Evolutionary conservation across 1,140 invertebrate genomes (phyloP).

Genomic region (Drosophila parvula): DNA sequence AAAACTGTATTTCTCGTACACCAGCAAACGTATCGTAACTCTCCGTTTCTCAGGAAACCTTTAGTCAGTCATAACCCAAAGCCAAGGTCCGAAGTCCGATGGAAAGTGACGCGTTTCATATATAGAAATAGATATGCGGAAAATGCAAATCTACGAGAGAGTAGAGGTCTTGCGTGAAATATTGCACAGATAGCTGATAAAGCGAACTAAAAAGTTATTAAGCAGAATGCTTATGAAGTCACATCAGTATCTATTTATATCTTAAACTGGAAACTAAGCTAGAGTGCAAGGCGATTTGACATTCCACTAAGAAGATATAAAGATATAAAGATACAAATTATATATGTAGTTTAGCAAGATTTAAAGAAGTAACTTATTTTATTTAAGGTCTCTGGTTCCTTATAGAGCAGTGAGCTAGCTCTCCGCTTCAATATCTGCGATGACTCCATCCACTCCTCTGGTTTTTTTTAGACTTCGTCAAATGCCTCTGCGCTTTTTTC

Average conservation of each 20-base stretch:
- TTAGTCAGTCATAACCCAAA: constrained; percentile 30
- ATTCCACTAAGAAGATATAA: too few relatives aligned
- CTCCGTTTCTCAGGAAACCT: constrained; percentile 2
- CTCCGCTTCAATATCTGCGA: neutral
- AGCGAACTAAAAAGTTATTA: neutral
- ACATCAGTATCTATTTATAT: constrained; percentile 7
- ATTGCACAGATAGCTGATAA: constrained; percentile 3
- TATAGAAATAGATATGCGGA: constrained; percentile 14
- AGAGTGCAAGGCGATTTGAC: neutral
- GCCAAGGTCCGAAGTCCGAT: constrained; percentile 33
- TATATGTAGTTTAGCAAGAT: neutral
- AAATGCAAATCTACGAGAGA: constrained; percentile 7
- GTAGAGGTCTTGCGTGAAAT: constrained; percentile 13
- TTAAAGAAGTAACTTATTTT: neutral
- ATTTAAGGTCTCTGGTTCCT: neutral
- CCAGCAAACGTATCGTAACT: constrained; percentile 1
- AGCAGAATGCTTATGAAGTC: neutral
- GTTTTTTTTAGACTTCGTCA: neutral
- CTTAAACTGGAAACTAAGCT: neutral
- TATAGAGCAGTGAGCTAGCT: too few relatives aligned
- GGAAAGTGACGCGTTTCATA: constrained; percentile 40
- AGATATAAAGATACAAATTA: neutral
- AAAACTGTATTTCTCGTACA: neutral
- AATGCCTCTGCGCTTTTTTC: neutral
- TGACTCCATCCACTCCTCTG: neutral